Evolutionary conservation across 2,797 vertebrate species (phyloP).

Genomic region (Heterohyrax brucei): DNA sequence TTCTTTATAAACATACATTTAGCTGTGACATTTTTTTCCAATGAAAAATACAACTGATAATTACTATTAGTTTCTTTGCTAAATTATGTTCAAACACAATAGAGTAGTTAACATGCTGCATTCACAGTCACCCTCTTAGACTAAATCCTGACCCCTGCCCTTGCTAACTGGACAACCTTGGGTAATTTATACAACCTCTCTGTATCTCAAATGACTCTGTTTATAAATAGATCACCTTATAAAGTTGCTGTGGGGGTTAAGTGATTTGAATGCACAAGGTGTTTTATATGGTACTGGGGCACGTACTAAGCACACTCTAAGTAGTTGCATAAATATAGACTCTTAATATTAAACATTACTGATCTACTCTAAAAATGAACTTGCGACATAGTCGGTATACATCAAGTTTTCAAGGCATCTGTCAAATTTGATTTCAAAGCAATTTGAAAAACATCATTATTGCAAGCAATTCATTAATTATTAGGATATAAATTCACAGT

Average conservation of each 20-base stretch:
- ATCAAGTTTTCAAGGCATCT: background rate
- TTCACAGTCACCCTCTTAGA: background rate
- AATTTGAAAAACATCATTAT: background rate
- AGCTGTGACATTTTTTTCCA: background rate
- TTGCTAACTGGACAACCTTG: background rate
- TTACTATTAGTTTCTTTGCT: background rate
- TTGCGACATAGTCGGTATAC: background rate
- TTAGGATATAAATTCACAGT: background rate
- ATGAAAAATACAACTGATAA: background rate
- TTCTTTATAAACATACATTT: background rate
- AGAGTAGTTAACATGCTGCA: background rate
- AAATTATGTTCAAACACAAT: background rate
- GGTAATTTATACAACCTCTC: background rate
- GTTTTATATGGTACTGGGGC: background rate
- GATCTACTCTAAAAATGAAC: background rate
- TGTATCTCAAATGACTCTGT: background rate
- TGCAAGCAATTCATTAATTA: background rate
- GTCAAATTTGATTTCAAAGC: background rate
- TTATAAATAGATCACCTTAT: background rate
- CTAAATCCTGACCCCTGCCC: background rate
- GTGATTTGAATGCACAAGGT: background rate
- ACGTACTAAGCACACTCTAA: background rate
- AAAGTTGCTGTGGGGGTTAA: background rate
- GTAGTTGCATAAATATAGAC: background rate
- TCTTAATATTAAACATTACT: background rate